Conservation (phyloP, 2,113 vertebrate genomes). For the Crotalus viridis region DNA sequence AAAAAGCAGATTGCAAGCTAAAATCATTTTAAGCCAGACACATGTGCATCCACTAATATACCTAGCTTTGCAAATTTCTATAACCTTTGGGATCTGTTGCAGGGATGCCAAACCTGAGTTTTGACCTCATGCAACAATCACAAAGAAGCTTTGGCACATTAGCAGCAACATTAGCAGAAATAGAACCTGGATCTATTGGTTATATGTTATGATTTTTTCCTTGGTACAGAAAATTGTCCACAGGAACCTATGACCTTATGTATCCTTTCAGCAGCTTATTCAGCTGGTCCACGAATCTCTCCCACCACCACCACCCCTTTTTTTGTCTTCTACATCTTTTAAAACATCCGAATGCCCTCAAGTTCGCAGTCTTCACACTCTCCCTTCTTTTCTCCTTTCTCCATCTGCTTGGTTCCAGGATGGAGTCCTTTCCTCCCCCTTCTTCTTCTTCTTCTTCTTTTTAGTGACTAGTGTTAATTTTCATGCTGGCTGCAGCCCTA, state of each 20-base stretch:
- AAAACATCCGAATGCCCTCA: neutral
- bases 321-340: neutral
- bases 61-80: no score
- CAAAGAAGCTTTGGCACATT: neutral
- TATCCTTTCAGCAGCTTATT: neutral
- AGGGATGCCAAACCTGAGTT: neutral
- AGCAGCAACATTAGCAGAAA: neutral
- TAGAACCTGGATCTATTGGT: neutral
- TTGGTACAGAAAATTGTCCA: neutral
- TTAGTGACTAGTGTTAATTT: slow-evolving; percentile 3
- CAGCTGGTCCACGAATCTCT: neutral
- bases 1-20: neutral
- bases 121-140: neutral
- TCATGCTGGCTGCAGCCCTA: slow-evolving; percentile 20
- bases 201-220: neutral
- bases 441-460: neutral
- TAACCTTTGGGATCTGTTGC: neutral
- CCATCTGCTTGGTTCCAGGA: neutral
- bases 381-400: neutral
- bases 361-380: neutral
- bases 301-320: neutral
- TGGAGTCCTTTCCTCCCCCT: neutral
- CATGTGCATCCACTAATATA: neutral
- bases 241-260: no score
- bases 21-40: neutral